These are phyloP conservation scores for Schizotus pectinicornis DNA, from an alignment of 2,888 invertebrate genomes.

Conservation along the genomic window DNA sequence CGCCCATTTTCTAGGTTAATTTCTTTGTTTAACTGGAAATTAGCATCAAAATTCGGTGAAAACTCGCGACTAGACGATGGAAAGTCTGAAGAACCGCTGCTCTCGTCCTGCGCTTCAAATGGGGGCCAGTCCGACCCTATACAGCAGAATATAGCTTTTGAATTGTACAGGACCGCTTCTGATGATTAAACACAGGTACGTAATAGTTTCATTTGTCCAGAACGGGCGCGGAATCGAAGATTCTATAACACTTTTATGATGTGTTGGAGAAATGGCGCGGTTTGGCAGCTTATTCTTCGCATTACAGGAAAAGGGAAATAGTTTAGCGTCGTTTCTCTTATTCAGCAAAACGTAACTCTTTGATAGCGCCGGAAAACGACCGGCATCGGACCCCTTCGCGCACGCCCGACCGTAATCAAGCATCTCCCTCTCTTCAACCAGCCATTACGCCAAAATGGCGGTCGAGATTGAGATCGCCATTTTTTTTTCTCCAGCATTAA, in stretches of 20 bases:
- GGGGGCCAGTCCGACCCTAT: too few relatives aligned
- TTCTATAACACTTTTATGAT: constrained; percentile 28
- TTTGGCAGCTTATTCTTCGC: too few relatives aligned
- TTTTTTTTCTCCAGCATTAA: too few relatives aligned
- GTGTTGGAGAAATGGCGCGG: constrained; percentile 27
- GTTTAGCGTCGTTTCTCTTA: constrained; percentile 16
- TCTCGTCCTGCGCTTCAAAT: too few relatives aligned
- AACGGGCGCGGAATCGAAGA: constrained; percentile 27
- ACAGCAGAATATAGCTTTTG: too few relatives aligned
- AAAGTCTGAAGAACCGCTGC: too few relatives aligned
- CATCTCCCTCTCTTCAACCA: too few relatives aligned
- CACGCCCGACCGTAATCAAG: background rate
- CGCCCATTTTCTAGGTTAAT: constrained; percentile 18
- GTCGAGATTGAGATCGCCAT: too few relatives aligned
- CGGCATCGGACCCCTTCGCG: constrained; percentile 14
- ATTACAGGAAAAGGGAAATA: background rate
- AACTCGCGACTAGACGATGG: too few relatives aligned
- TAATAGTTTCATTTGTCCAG: constrained; percentile 24
- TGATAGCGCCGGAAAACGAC: background rate
- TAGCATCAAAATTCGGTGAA: too few relatives aligned
- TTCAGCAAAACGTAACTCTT: background rate
- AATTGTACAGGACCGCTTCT: too few relatives aligned
- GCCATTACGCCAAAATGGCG: too few relatives aligned
- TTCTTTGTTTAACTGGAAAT: background rate
- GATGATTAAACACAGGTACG: constrained; percentile 26